These are phyloP conservation scores for Epinephelus malabaricus DNA, from an alignment of 2,797 vertebrate genomes.

Conservation along the genomic window DNA sequence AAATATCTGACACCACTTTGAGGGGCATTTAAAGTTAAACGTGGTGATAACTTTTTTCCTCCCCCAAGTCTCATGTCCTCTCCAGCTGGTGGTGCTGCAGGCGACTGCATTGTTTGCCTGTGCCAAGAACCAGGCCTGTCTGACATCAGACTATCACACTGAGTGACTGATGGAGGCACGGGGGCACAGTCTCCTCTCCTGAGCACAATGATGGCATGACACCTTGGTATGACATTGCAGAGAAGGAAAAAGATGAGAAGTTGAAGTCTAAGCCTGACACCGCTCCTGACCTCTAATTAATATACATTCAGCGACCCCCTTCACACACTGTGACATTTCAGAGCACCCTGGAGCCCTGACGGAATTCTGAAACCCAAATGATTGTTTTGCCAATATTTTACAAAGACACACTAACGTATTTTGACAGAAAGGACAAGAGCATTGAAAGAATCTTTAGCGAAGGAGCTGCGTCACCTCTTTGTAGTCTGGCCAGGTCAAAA, in stretches of 20 bases:
- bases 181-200: conserved; percentile 23
- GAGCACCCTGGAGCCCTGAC: conserved; percentile 34
- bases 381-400: conserved; percentile 74
- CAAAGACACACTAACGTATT: conserved; percentile 71
- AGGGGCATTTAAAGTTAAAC: not conserved
- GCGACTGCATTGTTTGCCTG: not conserved
- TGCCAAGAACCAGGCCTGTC: not conserved
- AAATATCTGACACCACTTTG: not conserved
- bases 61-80: not conserved
- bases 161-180: conserved; percentile 22
- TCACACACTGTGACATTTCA: conserved; percentile 63
- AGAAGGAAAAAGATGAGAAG: not conserved
- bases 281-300: conserved; percentile 63
- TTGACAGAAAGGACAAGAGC: conserved; percentile 56
- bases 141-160: conserved; percentile 14
- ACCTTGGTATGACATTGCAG: conserved; percentile 45
- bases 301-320: conserved; percentile 51
- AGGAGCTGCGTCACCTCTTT: conserved; percentile 58
- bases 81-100: conserved; percentile 44
- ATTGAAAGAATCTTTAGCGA: conserved; percentile 59
- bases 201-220: not conserved
- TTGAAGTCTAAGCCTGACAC: conserved; percentile 10
- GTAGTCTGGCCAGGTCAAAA: conserved; percentile 41
- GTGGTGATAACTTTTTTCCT: not conserved
- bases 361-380: conserved; percentile 62